These are phyloP conservation scores for Hippocampus kuda DNA, from an alignment of 2,797 vertebrate species.

Conservation along the genomic window DNA sequence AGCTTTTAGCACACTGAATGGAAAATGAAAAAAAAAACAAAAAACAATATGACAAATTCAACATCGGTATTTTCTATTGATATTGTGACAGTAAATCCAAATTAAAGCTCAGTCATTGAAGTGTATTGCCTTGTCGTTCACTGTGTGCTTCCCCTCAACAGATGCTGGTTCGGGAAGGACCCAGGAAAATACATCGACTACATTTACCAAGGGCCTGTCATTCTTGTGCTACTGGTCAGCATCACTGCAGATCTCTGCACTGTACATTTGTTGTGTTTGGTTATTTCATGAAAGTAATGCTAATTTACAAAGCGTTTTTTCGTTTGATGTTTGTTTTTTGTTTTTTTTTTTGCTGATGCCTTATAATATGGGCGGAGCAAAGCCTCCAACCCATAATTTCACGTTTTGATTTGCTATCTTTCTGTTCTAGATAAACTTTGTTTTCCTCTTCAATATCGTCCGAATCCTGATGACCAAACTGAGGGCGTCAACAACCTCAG, in stretches of 20 bases:
- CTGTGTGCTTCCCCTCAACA: constrained; percentile 37
- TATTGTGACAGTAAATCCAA: neutral
- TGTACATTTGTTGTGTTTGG: too few species aligned
- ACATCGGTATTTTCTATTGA: neutral
- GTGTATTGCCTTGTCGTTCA: neutral
- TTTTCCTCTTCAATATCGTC: constrained; percentile 97
- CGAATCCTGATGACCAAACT: constrained; percentile 96
- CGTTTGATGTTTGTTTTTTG: too few species aligned
- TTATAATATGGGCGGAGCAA: neutral
- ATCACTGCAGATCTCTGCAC: neutral
- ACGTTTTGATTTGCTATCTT: constrained; percentile 4
- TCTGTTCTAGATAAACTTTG: constrained; percentile 82
- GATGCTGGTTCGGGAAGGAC: constrained; percentile 98
- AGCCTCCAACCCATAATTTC: neutral
- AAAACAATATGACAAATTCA: neutral
- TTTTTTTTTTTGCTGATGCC: too few species aligned
- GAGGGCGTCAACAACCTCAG: constrained; percentile 90
- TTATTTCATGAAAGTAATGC: too few species aligned
- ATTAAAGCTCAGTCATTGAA: too few species aligned
- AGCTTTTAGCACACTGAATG: neutral
- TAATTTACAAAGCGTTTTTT: too few species aligned
- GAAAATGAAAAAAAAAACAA: neutral
- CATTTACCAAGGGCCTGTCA: constrained; percentile 95
- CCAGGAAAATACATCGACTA: constrained; percentile 95
- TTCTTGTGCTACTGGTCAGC: constrained; percentile 91